Base-by-base conservation (phyloP, 2,797 vertebrate genomes). In the Poeciliopsis presidionis region DNA sequence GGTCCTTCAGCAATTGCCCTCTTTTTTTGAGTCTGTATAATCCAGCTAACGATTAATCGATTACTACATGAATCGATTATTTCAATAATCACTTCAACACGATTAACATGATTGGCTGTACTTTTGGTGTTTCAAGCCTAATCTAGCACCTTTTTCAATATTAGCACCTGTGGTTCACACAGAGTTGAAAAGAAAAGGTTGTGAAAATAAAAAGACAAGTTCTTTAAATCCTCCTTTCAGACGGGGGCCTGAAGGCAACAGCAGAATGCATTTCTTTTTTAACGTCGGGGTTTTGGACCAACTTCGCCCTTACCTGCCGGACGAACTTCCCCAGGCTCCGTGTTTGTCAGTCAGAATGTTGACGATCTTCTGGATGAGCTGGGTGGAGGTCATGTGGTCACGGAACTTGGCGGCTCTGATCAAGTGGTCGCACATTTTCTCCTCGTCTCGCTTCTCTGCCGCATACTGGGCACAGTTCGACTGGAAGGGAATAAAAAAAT, bases 371-470 rank as follows among this genome's bases (percentile, higher is more conserved):
- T 99, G 98, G 88, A 98, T 94, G 79, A 99, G 96, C 73, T 99
- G 98, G 11, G 96, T 97, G 88, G 98, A 96, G 2, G 97, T 99
- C 94, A 99, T 96, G 73, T 99, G 97, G 94, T 99, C 98, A 63
- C 98, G 95, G 90, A 98, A 98, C 87, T 98, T 99, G 12, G 98
- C 98, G 7, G 98, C 98, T 25, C 96, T 96, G 93, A 99, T 98
- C 94, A 99, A 95, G 89, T 99, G 98, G 90, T 99, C 98, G 70
- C 98, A 99, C 97, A 99, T 97, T 93, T 98, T 99, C 92, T 99
- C 98, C 90, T 99, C 98, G 74, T 99, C 98, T 13, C 98, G 94
- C 87, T 98, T 99, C 86, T 99, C 98, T 28, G 98, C 97, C 9
- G 97, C 94, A 84, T 99, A 99, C 92, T 99, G 98, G 71, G 98